Evolutionary conservation across 2,888 invertebrate genomes (phyloP).

Genomic region (Hedya salicella): DNA sequence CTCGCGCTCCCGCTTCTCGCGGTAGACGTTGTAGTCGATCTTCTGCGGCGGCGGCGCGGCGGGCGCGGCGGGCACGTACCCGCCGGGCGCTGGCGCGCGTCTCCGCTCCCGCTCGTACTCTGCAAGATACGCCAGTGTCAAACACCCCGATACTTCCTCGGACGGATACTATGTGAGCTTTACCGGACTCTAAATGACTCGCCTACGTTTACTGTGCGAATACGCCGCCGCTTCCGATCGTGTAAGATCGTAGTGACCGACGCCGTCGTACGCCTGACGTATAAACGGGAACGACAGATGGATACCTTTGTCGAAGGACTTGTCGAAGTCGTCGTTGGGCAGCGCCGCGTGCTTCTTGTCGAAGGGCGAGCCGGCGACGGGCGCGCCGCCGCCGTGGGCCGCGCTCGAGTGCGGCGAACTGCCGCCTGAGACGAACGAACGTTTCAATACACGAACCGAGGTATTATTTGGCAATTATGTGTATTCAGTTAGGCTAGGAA

Average conservation of each 20-base stretch:
- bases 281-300: too few species aligned
- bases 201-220: too few species aligned
- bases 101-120: constrained; percentile 80
- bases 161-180: too few species aligned
- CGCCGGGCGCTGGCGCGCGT: constrained; percentile 72
- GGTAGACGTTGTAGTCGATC: constrained; percentile 86
- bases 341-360: constrained; percentile 70
- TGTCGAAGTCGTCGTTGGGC: constrained; percentile 74
- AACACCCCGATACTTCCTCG: background rate
- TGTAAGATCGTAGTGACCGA: too few species aligned
- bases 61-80: constrained; percentile 71
- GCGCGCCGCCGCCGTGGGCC: constrained; percentile 56
- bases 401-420: constrained; percentile 71
- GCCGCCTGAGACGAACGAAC: constrained; percentile 58
- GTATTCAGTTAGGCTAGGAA: too few species aligned
- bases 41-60: constrained; percentile 77
- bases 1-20: constrained; percentile 87
- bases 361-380: constrained; percentile 57
- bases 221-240: too few species aligned
- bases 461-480: background rate
- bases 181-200: too few species aligned
- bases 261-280: background rate
- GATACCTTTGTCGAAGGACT: constrained; percentile 77
- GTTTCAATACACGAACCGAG: background rate
- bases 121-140: constrained; percentile 45